Evolutionary conservation across 1,140 invertebrate genomes (phyloP).

Genomic region (Medauroidea extradentata): DNA sequence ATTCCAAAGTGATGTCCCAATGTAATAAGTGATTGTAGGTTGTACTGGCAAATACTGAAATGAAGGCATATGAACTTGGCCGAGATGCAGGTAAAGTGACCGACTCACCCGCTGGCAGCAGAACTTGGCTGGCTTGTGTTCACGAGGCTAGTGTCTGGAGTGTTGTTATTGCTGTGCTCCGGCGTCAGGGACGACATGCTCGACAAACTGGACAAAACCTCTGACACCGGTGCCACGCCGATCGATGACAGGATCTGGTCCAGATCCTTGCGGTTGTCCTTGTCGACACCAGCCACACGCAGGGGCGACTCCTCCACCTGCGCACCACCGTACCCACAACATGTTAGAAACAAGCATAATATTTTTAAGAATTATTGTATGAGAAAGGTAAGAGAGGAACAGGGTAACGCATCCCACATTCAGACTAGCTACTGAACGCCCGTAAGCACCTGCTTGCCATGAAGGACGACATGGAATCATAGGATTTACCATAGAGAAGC

Average conservation of each 20-base stretch:
- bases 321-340: slow-evolving; percentile 7
- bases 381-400: not conserved
- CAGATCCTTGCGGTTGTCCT: slow-evolving; percentile 67
- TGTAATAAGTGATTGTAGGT: too few relatives aligned
- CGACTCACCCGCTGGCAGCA: too few relatives aligned
- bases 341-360: not conserved
- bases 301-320: slow-evolving; percentile 68
- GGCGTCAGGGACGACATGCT: slow-evolving; percentile 73
- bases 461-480: too few relatives aligned
- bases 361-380: not conserved
- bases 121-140: too few relatives aligned
- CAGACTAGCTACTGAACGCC: too few relatives aligned
- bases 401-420: too few relatives aligned
- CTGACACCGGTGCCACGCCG: slow-evolving; percentile 79
- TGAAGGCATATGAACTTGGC: too few relatives aligned
- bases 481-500: too few relatives aligned
- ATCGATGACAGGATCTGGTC: slow-evolving; percentile 82
- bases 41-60: too few relatives aligned
- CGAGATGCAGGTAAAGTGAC: too few relatives aligned
- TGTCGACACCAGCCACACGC: slow-evolving; percentile 51
- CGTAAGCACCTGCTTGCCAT: too few relatives aligned
- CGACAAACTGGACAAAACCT: slow-evolving; percentile 77
- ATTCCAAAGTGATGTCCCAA: too few relatives aligned
- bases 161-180: slow-evolving; percentile 70
- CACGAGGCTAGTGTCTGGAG: slow-evolving; percentile 68